These are phyloP conservation scores for Eulithis prunata DNA, from an alignment of 2,888 invertebrate genomes.

Conservation along the genomic window DNA sequence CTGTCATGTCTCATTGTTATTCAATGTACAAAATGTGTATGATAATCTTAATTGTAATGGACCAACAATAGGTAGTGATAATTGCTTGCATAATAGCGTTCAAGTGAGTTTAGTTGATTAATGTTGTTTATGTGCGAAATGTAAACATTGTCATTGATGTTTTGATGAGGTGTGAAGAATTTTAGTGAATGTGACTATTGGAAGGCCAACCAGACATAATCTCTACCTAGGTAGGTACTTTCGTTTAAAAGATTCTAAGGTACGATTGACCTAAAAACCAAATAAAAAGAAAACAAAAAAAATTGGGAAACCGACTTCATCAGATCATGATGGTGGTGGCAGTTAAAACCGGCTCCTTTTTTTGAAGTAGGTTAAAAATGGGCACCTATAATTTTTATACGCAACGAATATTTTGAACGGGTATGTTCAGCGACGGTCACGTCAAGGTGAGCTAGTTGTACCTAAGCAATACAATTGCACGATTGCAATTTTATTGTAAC, in stretches of 20 bases:
- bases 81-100: slow-evolving; percentile 43
- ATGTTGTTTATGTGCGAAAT: slow-evolving; percentile 21
- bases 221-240: no score
- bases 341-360: no score
- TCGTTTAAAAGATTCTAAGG: no score
- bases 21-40: slow-evolving; percentile 45
- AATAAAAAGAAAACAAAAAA: no score
- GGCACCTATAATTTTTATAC: no score
- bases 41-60: slow-evolving; percentile 46
- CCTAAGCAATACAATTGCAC: slow-evolving; percentile 17
- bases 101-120: slow-evolving; percentile 30
- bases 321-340: no score
- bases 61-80: slow-evolving; percentile 45
- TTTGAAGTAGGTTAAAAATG: no score
- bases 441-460: slow-evolving; percentile 27
- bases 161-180: slow-evolving; percentile 6
- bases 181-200: neutral
- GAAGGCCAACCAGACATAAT: neutral
- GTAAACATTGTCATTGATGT: slow-evolving; percentile 12
- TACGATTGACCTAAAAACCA: no score
- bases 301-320: no score
- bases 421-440: slow-evolving; percentile 20
- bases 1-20: slow-evolving; percentile 53
- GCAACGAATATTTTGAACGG: slow-evolving; percentile 5
- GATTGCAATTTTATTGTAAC: slow-evolving; percentile 13